These are phyloP conservation scores for Drosophila grimshawi DNA, from an alignment of 1,140 invertebrate species.

Conservation along the genomic window DNA sequence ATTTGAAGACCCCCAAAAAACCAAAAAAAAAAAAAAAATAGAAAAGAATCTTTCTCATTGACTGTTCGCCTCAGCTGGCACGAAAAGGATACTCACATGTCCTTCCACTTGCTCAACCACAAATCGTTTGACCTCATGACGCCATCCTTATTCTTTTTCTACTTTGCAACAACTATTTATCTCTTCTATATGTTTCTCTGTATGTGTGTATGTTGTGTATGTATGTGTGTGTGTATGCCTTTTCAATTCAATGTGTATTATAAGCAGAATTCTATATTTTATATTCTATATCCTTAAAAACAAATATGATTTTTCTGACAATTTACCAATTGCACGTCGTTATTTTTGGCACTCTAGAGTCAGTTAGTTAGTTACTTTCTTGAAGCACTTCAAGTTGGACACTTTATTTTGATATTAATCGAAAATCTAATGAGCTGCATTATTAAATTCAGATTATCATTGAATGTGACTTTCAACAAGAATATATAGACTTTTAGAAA, in stretches of 20 bases:
- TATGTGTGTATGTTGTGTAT: conserved; percentile 37
- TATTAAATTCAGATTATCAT: no score
- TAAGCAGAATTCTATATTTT: conserved; percentile 7
- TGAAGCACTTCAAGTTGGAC: no score
- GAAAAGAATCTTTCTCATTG: not conserved
- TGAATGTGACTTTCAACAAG: no score
- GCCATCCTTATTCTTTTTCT: conserved; percentile 12
- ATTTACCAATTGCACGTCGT: not conserved
- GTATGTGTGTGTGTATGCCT: conserved; percentile 50
- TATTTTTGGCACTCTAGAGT: not conserved
- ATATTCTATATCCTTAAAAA: not conserved
- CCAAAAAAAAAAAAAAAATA: not conserved
- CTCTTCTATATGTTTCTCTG: conserved; percentile 30
- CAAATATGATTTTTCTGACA: no score
- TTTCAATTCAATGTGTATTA: not conserved
- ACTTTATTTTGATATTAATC: no score
- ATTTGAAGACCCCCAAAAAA: not conserved
- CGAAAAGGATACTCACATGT: conserved; percentile 7
- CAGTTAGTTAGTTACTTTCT: no score
- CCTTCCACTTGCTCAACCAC: not conserved
- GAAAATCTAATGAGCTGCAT: no score
- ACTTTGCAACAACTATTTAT: conserved; percentile 24
- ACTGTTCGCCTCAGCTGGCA: not conserved
- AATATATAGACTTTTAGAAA: no score
- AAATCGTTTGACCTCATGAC: conserved; percentile 2